Base-by-base conservation (phyloP, 2,888 invertebrate species). In the Anoplius nigerrimus region DNA sequence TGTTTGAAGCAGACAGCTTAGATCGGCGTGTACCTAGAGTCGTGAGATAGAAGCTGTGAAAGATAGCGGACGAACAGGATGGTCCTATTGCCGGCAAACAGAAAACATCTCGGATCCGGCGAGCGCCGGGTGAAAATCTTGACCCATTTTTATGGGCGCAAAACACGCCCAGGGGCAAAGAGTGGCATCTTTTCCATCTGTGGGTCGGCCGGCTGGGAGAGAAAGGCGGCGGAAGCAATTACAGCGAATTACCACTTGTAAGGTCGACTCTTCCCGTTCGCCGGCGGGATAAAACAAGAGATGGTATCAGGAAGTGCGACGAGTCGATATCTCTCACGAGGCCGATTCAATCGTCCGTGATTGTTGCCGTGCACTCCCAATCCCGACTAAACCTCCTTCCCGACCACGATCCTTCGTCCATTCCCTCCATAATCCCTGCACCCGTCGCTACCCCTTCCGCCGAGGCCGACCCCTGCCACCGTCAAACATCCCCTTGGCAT, bases 301-400 rank as follows among this genome's bases (percentile, higher is more conserved):
- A 76, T 64, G 57, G 67, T 81, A 81, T 79, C 77, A 71, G 67
- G 67, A 76, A 71, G 65, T 74, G 71, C 75, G 65, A 52, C 61
- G 64, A 73, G 76, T 78, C 78, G 75, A 76, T 79, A 77, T 79
- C 71, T 71, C 76, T 74, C 76, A 62, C 63, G 79, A 76, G 81
- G 67, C 72, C 80, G 78, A 85, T 86, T 86, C 85, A 85, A 84
- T 86, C 83, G 83, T 72, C 79, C 74, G 80, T 83, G 85, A 85
- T 86, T 85, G 83, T 84, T 83, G 81, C 73, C 72, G 72, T 66
- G 71, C 76, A 74, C 72, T 61, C 69, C 70, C 73, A 69, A 71
- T 79, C 72, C 73, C 74, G 69, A 72, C 64, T 73, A 75, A 74
- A 79, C 62, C 76, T 72, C 62, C 60, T 72, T 71, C 66, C 64